Base-by-base conservation (phyloP, 2,113 vertebrate genomes). In the Actenoides hombroni region DNA sequence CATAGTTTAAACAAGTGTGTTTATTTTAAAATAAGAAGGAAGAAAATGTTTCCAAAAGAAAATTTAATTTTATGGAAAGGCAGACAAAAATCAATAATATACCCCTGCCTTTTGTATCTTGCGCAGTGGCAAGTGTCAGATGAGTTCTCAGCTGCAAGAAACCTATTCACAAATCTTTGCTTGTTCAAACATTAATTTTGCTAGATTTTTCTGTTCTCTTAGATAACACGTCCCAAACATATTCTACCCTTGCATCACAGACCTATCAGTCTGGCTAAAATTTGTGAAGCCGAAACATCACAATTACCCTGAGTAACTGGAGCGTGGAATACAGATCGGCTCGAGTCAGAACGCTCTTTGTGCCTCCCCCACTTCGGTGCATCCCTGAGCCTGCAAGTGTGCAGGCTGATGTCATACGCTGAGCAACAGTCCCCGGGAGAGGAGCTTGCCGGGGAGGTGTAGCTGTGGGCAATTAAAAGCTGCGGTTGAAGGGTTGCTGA, bases 311-410 rank as follows among this genome's bases (percentile, higher is more conserved):
- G 24, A 95, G 93, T 96, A 96, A 94, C 79, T 88, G 88, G 94
- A 89, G 84, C 94, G 12, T 90, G 68, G 95, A 95, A 84, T 83
- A 88, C 65, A 91, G 96, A 86, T 80, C 63, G 92, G 78, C 94
- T 86, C 93, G 92, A 94, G 95, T 92, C 87, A 95, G 87, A 92
- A 92, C 91, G 63, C 59, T 76, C 96, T 94, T 97, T 97, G 94
- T 95, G 70, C 94, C 87, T 97, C 95, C 91, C 89, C 83, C 86
- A 48, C 57, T 73, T 82, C 3, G 92, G 90, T 54, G 53, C 86
- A 91, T 97, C 92, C 56, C 57, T 71, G 88, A 87, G 97, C 92
- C 85, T 90, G 90, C 81, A 67, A 92, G 87, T 19, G 83, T 90
- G 68, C 77, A 54, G 92, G 83, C 86, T 97, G 95, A 96, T 97